Conservation (phyloP, 2,113 vertebrate species). For the Glaucidium brasilianum region DNA sequence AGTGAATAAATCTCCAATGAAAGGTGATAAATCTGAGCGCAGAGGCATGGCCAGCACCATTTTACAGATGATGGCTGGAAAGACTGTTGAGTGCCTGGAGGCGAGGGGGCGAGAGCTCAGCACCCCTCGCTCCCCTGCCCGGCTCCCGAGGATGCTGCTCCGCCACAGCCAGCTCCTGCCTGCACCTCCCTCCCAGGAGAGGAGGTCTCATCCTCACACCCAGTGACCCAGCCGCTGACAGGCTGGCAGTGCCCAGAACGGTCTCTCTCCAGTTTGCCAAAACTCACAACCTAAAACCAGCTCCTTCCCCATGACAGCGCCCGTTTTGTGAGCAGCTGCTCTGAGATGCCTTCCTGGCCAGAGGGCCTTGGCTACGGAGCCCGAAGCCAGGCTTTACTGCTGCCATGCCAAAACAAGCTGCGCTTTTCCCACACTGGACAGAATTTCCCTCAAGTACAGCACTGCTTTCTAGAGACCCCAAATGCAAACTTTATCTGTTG, state of each 20-base stretch:
- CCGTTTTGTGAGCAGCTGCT: not conserved
- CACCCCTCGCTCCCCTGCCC: not conserved
- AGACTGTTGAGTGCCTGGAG: too few species aligned
- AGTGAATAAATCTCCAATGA: not conserved
- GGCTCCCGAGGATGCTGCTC: not conserved
- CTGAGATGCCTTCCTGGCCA: not conserved
- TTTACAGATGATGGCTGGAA: not conserved
- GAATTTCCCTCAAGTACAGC: too few species aligned
- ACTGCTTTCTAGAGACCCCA: not conserved
- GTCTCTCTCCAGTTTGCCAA: not conserved
- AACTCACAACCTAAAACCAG: not conserved
- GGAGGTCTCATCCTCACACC: not conserved
- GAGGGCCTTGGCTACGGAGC: fast-evolving
- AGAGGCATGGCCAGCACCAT: not conserved
- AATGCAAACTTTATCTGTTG: not conserved
- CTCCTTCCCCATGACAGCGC: not conserved
- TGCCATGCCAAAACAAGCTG: not conserved
- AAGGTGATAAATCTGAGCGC: not conserved
- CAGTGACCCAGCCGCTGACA: not conserved
- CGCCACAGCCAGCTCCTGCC: not conserved
- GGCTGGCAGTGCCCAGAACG: too few species aligned
- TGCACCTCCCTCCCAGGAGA: not conserved
- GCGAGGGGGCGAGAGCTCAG: not conserved
- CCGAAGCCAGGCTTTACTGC: not conserved
- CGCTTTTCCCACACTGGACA: fast-evolving